phyloP scores from a whole-genome alignment of 2,113 vertebrate species.

The Melozone crissalis region DNA sequence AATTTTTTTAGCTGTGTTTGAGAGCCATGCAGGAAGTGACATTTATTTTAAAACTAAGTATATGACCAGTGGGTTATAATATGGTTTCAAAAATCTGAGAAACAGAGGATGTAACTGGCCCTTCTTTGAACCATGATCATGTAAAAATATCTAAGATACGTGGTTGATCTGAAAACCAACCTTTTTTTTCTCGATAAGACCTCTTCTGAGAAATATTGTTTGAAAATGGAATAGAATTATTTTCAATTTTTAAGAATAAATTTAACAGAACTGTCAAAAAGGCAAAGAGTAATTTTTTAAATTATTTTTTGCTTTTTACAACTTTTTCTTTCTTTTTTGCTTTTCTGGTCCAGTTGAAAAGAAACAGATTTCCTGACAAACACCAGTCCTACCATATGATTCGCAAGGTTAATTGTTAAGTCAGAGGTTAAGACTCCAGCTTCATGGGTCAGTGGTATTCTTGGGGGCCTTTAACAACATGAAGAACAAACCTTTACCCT shows the following conservation, averaged over 20 bases:
- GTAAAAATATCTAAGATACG: not conserved
- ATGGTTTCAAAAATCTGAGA: not conserved
- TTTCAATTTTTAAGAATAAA: constrained; percentile 53
- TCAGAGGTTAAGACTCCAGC: constrained; percentile 5
- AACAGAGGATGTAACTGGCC: not conserved
- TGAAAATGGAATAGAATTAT: constrained; percentile 28
- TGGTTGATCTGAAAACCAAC: not conserved
- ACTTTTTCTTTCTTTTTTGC: not conserved
- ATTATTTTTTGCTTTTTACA: not conserved
- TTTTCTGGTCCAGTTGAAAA: not conserved
- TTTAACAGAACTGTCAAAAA: not conserved
- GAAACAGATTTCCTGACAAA: not conserved
- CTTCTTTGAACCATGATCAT: not conserved
- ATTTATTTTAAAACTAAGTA: not conserved
- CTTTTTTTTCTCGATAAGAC: not conserved
- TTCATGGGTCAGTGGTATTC: constrained; percentile 2
- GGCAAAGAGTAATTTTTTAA: not conserved
- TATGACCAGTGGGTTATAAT: not conserved
- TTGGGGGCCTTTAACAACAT: not conserved
- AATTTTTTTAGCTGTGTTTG: not conserved
- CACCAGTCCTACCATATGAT: not conserved
- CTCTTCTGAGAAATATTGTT: not conserved
- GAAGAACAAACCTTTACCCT: not conserved
- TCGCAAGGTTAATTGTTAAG: not conserved
- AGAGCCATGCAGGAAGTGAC: not conserved